Evolutionary conservation across 2,797 vertebrate genomes (phyloP), one percentile per base, ranked within the genome.

Genomic region (Carcharodon carcharias): DNA sequence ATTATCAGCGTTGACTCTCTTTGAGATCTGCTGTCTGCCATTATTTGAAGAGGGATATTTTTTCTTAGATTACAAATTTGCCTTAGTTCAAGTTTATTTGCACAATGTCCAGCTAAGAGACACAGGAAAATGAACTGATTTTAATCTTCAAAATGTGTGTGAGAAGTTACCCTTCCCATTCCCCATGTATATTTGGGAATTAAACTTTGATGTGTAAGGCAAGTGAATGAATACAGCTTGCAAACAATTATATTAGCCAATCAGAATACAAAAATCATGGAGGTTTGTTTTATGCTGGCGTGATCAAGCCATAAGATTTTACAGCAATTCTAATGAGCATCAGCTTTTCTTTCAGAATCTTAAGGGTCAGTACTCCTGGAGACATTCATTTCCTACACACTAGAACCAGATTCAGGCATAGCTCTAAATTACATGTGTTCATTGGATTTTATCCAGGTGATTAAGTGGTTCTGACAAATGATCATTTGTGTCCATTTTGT

Each of bases 391-490:
- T 73, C 73, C 82, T 67, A 69, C 96, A 80, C 93, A 96, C 77
- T 56, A 95, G 96, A 80, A 95, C 91, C 96, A 96, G 96, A 65
- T 82, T 65, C 80, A 87, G 77, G 92, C 80, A 96, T 50, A 85
- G 40, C 45, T 71, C 45, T 35, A 88, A 92, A 95, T 31, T 65
- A 35, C 40, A 96, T 2, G 69, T 61, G 88, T 77, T 92, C 35
- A 95, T 95, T 28, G 16, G 40, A 77, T 56, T 93, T 96, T 63
- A 77, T 85, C 45, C 40, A 50, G 12, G 93, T 95, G 92, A 96
- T 96, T 69, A 82, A 63, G 77, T 80, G 92, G 92, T 95, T 82
- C 73, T 87, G 96, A 96, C 69, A 95, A 85, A 96, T 96, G 96
- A 96, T 63, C 61, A 82, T 65, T n/a, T 96, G 82, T 54, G 96